Evolutionary conservation across 2,888 invertebrate genomes (phyloP).

Genomic region (Agriotes lineatus): DNA sequence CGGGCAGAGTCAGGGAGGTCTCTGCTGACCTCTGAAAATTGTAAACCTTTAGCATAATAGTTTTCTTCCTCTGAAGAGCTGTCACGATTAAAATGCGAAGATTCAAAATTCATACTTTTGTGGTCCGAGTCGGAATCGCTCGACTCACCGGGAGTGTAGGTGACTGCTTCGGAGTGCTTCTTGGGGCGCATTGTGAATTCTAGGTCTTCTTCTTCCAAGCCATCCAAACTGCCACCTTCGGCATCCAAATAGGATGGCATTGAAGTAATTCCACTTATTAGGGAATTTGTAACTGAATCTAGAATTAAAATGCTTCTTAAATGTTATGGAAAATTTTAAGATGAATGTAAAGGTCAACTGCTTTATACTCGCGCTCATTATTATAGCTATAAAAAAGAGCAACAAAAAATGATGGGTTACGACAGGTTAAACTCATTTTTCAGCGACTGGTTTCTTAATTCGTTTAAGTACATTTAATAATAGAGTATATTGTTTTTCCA

Average conservation of each 20-base stretch:
- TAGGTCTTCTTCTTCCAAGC: constrained; percentile 61
- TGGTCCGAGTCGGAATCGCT: constrained; percentile 62
- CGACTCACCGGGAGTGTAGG: constrained; percentile 52
- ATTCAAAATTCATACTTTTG: constrained; percentile 62
- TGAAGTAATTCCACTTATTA: constrained; percentile 59
- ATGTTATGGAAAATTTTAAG: too few species aligned
- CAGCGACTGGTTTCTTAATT: too few species aligned
- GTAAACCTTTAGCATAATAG: constrained; percentile 57
- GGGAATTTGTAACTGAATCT: constrained; percentile 62
- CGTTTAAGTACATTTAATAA: too few species aligned
- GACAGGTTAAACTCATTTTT: too few species aligned
- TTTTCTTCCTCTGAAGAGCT: constrained; percentile 63
- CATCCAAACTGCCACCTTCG: constrained; percentile 57
- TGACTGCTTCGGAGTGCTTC: constrained; percentile 24
- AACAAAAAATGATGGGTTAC: too few species aligned
- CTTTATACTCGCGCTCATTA: too few species aligned
- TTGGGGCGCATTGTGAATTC: constrained; percentile 51
- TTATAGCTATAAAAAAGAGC: too few species aligned
- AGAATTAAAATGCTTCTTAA: not conserved
- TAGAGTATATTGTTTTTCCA: too few species aligned
- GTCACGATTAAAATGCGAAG: constrained; percentile 64
- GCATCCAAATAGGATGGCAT: constrained; percentile 65
- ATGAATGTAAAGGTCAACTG: too few species aligned
- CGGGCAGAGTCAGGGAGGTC: constrained; percentile 31
- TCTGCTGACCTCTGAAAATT: constrained; percentile 54